Percentiles rank a stretch among this genome's conserved stretches.
Conservation (phyloP, 2,113 vertebrate species). For the Azemiops feae region DNA sequence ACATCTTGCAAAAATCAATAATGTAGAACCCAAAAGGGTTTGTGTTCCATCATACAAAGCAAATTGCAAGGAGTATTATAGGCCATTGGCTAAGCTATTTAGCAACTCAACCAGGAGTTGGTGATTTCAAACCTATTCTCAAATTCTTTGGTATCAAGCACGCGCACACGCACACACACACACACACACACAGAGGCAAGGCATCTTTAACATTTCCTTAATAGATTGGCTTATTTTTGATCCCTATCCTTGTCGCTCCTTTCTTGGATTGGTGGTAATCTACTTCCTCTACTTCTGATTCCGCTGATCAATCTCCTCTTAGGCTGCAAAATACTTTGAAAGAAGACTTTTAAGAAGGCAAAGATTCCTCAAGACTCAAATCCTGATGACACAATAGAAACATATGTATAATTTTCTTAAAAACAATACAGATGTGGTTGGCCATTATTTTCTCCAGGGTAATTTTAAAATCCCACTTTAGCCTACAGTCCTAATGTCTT, state of each 20-base stretch:
- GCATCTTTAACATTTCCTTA: no score
- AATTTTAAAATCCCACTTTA: not conserved
- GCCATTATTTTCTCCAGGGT: not conserved
- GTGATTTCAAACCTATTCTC: no score
- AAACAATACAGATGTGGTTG: not conserved
- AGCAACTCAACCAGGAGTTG: no score
- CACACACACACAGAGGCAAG: no score
- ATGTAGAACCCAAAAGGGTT: not conserved
- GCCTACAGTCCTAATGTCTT: not conserved
- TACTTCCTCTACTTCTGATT: not conserved
- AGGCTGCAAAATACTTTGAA: not conserved
- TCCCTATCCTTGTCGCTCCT: not conserved
- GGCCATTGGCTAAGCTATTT: no score
- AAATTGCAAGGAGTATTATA: not conserved
- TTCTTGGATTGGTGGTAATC: not conserved
- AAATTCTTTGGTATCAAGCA: no score
- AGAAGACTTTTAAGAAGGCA: not conserved
- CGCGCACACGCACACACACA: accelerated
- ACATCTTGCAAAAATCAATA: conserved; percentile 1
- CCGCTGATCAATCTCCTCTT: not conserved
- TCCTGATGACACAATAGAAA: no score
- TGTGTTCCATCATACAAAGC: not conserved
- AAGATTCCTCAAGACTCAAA: not conserved
- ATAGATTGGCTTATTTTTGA: no score
- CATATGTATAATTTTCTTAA: no score